Evolutionary conservation across 92 coral and sea anemone genomes (phyloP).

Genomic region (Phymanthus crucifer): DNA sequence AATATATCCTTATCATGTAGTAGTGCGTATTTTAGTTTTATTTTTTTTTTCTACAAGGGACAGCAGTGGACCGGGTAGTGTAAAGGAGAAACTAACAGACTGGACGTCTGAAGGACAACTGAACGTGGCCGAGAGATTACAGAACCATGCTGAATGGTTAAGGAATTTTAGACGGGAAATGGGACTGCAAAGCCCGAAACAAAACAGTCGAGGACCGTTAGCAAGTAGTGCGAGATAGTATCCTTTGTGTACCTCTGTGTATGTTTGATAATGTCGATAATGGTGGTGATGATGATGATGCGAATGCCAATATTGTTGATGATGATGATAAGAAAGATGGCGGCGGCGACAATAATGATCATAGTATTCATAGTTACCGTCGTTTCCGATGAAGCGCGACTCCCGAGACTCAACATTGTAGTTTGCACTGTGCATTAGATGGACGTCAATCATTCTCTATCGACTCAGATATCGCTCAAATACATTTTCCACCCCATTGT

Average conservation of each 20-base stretch:
- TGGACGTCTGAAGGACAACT: conserved; percentile 84
- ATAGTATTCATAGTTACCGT: not conserved
- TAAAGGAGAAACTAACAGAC: conserved; percentile 59
- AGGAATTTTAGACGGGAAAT: conserved; percentile 87
- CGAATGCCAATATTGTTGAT: not conserved
- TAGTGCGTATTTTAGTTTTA: no score
- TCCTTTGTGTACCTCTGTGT: conserved; percentile 9
- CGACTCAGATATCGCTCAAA: no score
- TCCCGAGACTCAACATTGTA: no score
- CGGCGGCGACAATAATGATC: not conserved
- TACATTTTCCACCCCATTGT: no score
- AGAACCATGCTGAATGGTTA: conserved; percentile 91
- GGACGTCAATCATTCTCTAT: no score
- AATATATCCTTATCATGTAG: no score
- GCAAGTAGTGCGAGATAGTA: conserved; percentile 30
- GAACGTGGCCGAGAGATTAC: conserved; percentile 82
- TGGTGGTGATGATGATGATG: not conserved
- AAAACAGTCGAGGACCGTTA: conserved; percentile 13
- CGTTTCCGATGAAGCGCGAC: no score
- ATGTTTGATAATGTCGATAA: not conserved
- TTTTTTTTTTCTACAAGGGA: not conserved
- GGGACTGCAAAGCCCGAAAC: conserved; percentile 52
- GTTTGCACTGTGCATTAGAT: no score
- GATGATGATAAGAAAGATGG: not conserved
- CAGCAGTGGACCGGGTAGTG: conserved; percentile 30